phyloP scores from a whole-genome alignment of 2,888 invertebrate species.

The Schrankia costaestrigalis region DNA sequence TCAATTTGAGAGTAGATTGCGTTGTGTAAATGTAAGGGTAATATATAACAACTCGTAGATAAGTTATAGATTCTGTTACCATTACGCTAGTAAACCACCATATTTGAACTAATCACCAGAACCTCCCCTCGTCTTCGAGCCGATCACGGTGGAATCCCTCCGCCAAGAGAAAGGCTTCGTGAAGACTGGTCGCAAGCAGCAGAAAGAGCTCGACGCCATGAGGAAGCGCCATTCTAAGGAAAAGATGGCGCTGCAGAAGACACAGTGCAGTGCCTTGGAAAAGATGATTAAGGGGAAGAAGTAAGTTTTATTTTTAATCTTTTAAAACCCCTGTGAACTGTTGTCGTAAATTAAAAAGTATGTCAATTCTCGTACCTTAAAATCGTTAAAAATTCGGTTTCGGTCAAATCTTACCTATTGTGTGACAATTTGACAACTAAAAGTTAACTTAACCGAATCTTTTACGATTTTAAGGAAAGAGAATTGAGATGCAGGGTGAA shows the following conservation, averaged over 20 bases:
- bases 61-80: too few relatives aligned
- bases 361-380: too few relatives aligned
- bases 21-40: too few relatives aligned
- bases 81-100: too few relatives aligned
- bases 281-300: slow-evolving; percentile 96
- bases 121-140: slow-evolving; percentile 90
- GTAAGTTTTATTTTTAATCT: slow-evolving; percentile 73
- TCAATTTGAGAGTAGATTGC: too few relatives aligned
- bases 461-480: too few relatives aligned
- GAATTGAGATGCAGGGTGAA: too few relatives aligned
- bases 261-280: slow-evolving; percentile 94
- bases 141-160: slow-evolving; percentile 93
- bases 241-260: slow-evolving; percentile 92
- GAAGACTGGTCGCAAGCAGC: slow-evolving; percentile 96
- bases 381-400: too few relatives aligned
- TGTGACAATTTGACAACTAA: too few relatives aligned
- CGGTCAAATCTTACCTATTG: too few relatives aligned
- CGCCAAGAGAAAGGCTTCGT: slow-evolving; percentile 94
- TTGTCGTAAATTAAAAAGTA: not conserved
- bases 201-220: slow-evolving; percentile 95
- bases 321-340: not conserved
- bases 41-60: too few relatives aligned
- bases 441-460: too few relatives aligned
- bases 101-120: slow-evolving; percentile 74
- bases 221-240: slow-evolving; percentile 97